Base-by-base conservation (phyloP, 2,888 invertebrate species). In the Aporophyla nigra region DNA sequence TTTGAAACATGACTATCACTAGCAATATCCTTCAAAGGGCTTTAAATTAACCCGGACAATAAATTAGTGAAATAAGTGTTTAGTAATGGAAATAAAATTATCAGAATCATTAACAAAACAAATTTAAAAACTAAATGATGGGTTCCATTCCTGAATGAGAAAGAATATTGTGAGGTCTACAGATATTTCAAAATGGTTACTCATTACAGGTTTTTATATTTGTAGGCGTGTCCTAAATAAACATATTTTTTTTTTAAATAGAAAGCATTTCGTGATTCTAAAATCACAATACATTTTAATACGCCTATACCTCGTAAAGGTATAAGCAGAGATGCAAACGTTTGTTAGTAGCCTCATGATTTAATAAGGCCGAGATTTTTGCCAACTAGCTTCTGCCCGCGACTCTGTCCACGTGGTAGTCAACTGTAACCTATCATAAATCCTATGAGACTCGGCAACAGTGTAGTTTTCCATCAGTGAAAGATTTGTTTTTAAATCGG, bases 111-210 rank as follows among this genome's bases (percentile, higher is more conserved):
- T 16, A 19, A 49, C 19, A 46, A 16, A 33, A 49, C 5, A 77
- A 46, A 21, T 10, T 53, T 14, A 7, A 33, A 59, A 53, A 27
- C 27, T 19, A 4, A 58, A 14, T 46, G 19, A 43, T 24, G 0
- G 10, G n/a, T 2, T 58, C 3, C 3, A 51, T n/a, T 77, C 24
- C 21, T 9, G 24, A 21, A 10, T 40, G 7, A 49, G 0, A 3
- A 71, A 21, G 3, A 16, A 63, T 46, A 46, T 46, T 53, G 5
- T 71, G 24, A 16, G 12, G 49, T 33, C 5, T 63, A 46, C 19
- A n/a, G 24, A 63, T 51, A 69, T 59, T 53, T 68, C 0, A 46
- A 53, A 14, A 78, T 24, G 19, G 49, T 71, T 70, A 2, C n/a
- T n/a, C n/a, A n/a, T n/a, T n/a, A n/a, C n/a, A n/a, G n/a, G n/a